These are phyloP conservation scores for Podarcis muralis DNA, from an alignment of 2,113 vertebrate species.

Conservation along the genomic window DNA sequence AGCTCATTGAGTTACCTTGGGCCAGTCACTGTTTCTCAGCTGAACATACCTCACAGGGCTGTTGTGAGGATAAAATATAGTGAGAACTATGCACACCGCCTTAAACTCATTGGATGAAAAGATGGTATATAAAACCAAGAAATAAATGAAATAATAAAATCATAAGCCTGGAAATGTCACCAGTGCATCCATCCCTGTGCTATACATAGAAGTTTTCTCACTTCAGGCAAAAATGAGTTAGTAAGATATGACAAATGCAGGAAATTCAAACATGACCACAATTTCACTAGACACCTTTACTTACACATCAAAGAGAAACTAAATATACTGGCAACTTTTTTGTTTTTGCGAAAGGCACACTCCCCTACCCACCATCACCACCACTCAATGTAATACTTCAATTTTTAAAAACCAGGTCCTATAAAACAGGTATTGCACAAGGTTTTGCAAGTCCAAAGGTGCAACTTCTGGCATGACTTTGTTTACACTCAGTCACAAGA, in stretches of 20 bases:
- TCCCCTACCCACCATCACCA: background rate
- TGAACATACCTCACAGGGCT: too few species aligned
- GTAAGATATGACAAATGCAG: conserved; percentile 12
- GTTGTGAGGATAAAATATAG: too few species aligned
- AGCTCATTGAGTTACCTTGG: too few species aligned
- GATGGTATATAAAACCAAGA: too few species aligned
- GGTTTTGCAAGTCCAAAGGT: background rate
- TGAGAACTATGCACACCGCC: too few species aligned
- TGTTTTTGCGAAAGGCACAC: background rate
- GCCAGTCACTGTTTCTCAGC: too few species aligned
- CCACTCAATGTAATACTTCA: background rate
- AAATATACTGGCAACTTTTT: background rate
- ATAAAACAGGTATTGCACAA: background rate
- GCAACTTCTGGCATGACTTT: background rate
- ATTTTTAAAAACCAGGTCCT: background rate
- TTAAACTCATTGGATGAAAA: too few species aligned
- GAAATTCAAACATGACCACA: conserved; percentile 1
- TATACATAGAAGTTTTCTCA: background rate
- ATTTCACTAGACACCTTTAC: background rate
- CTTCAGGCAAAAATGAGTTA: background rate
- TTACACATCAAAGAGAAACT: rapidly evolving
- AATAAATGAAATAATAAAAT: background rate
- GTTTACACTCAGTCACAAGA: background rate
- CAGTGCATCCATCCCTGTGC: background rate
- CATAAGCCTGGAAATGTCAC: background rate